Evolutionary conservation across 23 tunicate species (phyloP).

Genomic region (Styela clava): DNA sequence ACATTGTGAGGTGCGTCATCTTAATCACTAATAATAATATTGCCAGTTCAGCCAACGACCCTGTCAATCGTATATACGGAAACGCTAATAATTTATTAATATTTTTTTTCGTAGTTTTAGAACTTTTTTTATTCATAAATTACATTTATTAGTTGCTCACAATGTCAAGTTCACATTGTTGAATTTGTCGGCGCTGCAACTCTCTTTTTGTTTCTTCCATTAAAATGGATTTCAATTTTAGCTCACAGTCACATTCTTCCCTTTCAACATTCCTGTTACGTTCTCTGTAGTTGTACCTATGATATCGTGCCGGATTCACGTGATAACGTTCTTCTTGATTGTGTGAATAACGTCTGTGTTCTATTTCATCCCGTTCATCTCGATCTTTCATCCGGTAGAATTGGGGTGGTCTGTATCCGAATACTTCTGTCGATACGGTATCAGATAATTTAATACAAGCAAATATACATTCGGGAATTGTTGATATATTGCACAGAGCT

Average conservation of each 20-base stretch:
- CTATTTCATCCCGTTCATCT: no score
- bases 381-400: no score
- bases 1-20: no score
- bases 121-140: not conserved
- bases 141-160: not conserved
- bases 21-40: no score
- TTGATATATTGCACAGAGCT: no score
- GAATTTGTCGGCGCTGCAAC: not conserved
- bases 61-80: not conserved
- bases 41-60: no score
- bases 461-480: no score
- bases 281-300: not conserved
- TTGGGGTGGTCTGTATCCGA: no score
- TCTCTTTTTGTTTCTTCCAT: not conserved
- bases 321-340: not conserved
- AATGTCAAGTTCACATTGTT: not conserved
- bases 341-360: no score
- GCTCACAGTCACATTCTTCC: not conserved
- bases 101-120: not conserved
- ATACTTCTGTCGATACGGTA: no score
- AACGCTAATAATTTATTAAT: no score
- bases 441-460: no score
- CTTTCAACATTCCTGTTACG: not conserved
- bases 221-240: not conserved
- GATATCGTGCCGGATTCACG: not conserved